phyloP scores from a whole-genome alignment of 2,888 invertebrate species.

The Cephus sareptanus region DNA sequence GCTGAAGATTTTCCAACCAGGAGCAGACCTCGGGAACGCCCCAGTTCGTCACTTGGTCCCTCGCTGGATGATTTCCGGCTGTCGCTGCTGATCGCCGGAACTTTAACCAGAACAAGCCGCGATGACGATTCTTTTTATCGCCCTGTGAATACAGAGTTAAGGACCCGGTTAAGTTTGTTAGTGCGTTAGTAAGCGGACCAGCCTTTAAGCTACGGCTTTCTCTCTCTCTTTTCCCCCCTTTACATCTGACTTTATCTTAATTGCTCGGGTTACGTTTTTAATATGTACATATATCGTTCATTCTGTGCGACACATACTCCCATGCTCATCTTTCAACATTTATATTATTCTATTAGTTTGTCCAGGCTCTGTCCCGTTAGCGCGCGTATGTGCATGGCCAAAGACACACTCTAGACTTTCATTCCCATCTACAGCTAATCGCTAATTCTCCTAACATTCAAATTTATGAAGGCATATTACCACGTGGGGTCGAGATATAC shows the following conservation, averaged over 20 bases:
- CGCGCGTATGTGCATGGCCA: too few species aligned
- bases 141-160: conserved; percentile 39
- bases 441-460: conserved; percentile 21
- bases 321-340: too few species aligned
- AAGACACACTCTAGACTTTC: too few species aligned
- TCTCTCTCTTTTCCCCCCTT: not conserved
- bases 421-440: conserved; percentile 16
- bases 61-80: conserved; percentile 63
- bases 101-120: conserved; percentile 78
- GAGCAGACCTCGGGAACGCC: conserved; percentile 88
- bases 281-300: not conserved
- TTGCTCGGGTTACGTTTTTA: not conserved
- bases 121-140: conserved; percentile 64
- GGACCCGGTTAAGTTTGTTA: conserved; percentile 23
- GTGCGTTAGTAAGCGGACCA: conserved; percentile 25
- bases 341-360: too few species aligned
- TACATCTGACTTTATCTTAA: not conserved
- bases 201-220: not conserved
- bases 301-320: not conserved
- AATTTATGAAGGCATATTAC: conserved; percentile 46
- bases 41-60: conserved; percentile 72
- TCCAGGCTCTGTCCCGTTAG: too few species aligned
- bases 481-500: conserved; percentile 46
- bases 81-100: conserved; percentile 68
- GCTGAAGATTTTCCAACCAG: conserved; percentile 90